phyloP scores from a whole-genome alignment of 2,888 invertebrate species.

The Philopedon plagiatum region DNA sequence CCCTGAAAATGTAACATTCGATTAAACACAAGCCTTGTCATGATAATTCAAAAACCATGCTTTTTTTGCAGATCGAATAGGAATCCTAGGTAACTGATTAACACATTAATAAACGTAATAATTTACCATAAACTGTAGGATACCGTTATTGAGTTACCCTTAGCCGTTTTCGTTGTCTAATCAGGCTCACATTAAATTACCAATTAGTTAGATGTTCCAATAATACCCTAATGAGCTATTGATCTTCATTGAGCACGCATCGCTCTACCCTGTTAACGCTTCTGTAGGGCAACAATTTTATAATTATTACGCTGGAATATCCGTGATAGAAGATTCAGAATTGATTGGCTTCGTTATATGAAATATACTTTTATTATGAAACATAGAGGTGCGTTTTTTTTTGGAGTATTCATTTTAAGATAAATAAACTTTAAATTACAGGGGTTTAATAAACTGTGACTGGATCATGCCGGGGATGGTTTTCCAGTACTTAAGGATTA shows the following conservation, averaged over 20 bases:
- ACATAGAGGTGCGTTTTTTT: background rate
- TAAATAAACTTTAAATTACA: no score
- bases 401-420: no score
- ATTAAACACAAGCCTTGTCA: no score
- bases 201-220: conserved; percentile 67
- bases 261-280: conserved; percentile 16
- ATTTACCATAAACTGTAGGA: background rate
- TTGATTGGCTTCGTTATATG: conserved; percentile 33
- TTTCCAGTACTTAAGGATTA: no score
- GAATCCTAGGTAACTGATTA: background rate
- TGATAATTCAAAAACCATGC: no score
- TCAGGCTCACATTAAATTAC: conserved; percentile 66
- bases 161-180: conserved; percentile 6
- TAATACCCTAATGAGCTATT: conserved; percentile 67
- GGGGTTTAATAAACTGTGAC: no score
- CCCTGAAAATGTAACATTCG: no score
- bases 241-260: conserved; percentile 62
- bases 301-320: conserved; percentile 27
- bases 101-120: background rate
- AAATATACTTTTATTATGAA: background rate
- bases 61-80: background rate
- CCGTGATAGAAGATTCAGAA: conserved; percentile 12
- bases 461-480: no score
- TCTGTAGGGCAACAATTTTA: conserved; percentile 34
- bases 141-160: background rate